Base-by-base conservation (phyloP, 2,888 invertebrate genomes). In the Agonopterix arenella region DNA sequence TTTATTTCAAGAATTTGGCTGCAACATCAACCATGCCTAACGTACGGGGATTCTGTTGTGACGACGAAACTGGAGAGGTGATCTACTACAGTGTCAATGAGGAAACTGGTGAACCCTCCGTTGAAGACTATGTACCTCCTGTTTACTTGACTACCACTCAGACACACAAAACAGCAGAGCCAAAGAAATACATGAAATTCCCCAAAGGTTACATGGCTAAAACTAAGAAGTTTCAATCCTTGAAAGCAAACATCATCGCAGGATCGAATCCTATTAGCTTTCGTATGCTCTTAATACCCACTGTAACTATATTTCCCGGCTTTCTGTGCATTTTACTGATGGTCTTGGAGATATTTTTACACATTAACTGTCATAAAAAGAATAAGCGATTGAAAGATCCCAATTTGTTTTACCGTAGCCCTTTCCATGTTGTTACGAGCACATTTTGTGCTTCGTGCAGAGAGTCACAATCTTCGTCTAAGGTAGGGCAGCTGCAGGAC, bases 401-500 rank as follows among this genome's bases (percentile, higher is more conserved):
- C 9, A 83, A 85, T 47, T 72, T 92, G 40, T 93, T 92, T 61
- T 94, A 93, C 63, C 91, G 92, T 44, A 94, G 94, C 60, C 94
- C 94, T 0, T 90, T 94, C 56, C 93, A 94, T 70, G 79, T 91
- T 2, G 82, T 93, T 7, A 90, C 92, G 0, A 92, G 93, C 13
- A 92, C 92, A 55, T 94, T 93, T 69, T 95, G 94, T 71, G 92
- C 91, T 4, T 78, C 90, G 18, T 94, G 94, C 59, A 90, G 92
- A 50, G 91, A 91, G 49, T 91, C 91, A 61, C 89, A 85, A 37
- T 90, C 91, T 60, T 91, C 91, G 73, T 89, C 91, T 47, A 91
- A 91, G 60, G 91, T 93, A 45, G 91, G 90, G 0, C 91, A 91
- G 60, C 80, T 94, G 59, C 93, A 93, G 57, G 93, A 93, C 59